These are phyloP conservation scores for Dromiciops gliroides DNA, from an alignment of 2,113 vertebrate genomes.

Conservation along the genomic window DNA sequence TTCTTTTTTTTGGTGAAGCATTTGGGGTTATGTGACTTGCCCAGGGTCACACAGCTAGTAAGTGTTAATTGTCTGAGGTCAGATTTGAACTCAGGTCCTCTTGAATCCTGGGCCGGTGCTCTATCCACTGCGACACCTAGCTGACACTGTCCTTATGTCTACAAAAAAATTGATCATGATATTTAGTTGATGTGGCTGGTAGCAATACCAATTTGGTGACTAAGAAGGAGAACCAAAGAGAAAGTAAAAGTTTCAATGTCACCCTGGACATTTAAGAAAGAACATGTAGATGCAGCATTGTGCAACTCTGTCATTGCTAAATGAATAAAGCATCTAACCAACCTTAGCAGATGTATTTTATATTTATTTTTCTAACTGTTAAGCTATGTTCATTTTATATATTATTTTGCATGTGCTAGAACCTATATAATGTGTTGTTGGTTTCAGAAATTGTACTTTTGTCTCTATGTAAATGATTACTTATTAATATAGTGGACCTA, in stretches of 20 bases:
- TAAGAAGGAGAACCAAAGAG: background rate
- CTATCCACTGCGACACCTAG: no score
- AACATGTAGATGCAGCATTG: background rate
- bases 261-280: slow-evolving; percentile 38
- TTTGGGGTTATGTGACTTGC: no score
- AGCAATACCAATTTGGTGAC: background rate
- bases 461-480: background rate
- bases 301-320: background rate
- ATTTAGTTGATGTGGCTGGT: slow-evolving; percentile 4
- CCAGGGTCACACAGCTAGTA: no score
- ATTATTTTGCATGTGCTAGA: no score
- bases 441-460: no score
- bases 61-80: no score
- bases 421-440: no score
- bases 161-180: background rate
- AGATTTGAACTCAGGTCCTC: no score
- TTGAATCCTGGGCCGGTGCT: no score
- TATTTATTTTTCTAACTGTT: background rate
- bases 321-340: background rate
- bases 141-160: no score
- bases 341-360: background rate
- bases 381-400: no score
- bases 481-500: background rate
- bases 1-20: no score
- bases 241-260: slow-evolving; percentile 2